These are phyloP conservation scores for Lasiurus borealis DNA, from an alignment of 2,113 vertebrate genomes.

Conservation along the genomic window DNA sequence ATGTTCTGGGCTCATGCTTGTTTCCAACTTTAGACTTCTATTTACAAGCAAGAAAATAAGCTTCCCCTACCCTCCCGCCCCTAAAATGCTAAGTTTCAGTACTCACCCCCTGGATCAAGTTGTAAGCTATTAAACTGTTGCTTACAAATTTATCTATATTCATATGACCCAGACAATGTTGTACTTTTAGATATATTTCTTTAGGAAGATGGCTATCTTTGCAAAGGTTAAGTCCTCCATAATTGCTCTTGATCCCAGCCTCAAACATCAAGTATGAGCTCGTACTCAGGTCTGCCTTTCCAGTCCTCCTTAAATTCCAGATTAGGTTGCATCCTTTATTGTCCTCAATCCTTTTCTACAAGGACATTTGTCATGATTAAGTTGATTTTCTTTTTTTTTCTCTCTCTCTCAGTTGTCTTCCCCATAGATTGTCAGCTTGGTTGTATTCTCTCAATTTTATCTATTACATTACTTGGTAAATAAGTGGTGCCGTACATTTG, in stretches of 20 bases:
- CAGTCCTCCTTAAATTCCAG: background rate
- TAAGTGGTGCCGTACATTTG: background rate
- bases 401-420: background rate
- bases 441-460: background rate
- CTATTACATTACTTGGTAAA: background rate
- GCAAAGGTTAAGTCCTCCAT: constrained; percentile 20
- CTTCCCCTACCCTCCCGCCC: background rate
- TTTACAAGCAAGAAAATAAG: constrained; percentile 70
- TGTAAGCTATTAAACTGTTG: constrained; percentile 61
- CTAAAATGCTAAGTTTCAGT: constrained; percentile 52
- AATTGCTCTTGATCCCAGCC: background rate
- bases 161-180: constrained; percentile 64
- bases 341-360: background rate
- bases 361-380: background rate
- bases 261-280: constrained; percentile 16
- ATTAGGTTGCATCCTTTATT: background rate
- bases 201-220: constrained; percentile 39
- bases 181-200: constrained; percentile 47
- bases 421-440: background rate
- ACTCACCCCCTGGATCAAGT: constrained; percentile 52
- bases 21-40: constrained; percentile 75
- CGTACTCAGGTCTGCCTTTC: background rate
- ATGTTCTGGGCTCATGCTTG: constrained; percentile 74
- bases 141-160: constrained; percentile 41
- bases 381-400: background rate